Conservation (phyloP, 1,140 invertebrate species). For the Achroia grisella region DNA sequence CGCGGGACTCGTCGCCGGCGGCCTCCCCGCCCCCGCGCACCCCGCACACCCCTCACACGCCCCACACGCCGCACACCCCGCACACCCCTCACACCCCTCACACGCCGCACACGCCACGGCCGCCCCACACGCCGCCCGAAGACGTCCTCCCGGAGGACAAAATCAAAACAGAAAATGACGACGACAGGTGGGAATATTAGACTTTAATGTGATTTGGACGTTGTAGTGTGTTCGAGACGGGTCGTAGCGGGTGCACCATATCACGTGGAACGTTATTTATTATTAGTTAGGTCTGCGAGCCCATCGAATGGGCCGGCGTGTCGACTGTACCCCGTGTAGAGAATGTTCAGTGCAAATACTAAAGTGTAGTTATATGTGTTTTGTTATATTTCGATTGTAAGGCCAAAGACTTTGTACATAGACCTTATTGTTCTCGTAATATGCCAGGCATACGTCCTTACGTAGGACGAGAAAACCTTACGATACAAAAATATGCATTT, state of each 20-base stretch:
- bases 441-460: conserved; percentile 26
- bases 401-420: conserved; percentile 68
- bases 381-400: conserved; percentile 47
- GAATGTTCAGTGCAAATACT: conserved; percentile 26
- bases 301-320: conserved; percentile 4
- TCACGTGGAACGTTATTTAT: conserved; percentile 24
- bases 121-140: conserved; percentile 25
- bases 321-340: neutral
- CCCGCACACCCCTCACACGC: conserved; percentile 23
- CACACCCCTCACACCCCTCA: conserved; percentile 13
- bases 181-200: conserved; percentile 71
- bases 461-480: conserved; percentile 32
- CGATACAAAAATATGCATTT: conserved; percentile 69
- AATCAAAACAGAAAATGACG: conserved; percentile 62
- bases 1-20: conserved; percentile 71
- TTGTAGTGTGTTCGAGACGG: conserved; percentile 21
- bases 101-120: conserved; percentile 11
- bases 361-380: conserved; percentile 37
- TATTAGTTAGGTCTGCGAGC: conserved; percentile 1
- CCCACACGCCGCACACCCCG: conserved; percentile 25
- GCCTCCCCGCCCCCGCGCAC: conserved; percentile 34
- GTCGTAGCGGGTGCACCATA: conserved; percentile 20
- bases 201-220: conserved; percentile 10
- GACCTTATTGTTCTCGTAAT: conserved; percentile 14
- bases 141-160: conserved; percentile 56